Conservation (phyloP, 2,888 invertebrate genomes). For the Noctua fimbriata region DNA sequence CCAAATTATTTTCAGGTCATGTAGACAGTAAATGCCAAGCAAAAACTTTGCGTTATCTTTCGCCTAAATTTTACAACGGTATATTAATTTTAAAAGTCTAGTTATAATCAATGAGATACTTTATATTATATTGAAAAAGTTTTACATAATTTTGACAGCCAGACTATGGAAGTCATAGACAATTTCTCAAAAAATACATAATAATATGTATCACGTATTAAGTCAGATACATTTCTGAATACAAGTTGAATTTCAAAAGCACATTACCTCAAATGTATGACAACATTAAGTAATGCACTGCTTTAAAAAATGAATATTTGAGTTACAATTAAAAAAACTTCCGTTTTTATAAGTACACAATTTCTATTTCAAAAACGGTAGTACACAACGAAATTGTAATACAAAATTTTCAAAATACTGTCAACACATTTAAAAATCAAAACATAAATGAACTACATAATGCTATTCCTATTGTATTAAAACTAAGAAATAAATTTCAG, state of each 20-base stretch:
- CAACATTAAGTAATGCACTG: not conserved
- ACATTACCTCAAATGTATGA: not conserved
- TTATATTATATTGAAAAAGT: not conserved
- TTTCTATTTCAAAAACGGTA: not conserved
- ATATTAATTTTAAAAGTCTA: not conserved
- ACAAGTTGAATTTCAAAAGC: conserved; percentile 3
- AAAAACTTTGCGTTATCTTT: not conserved
- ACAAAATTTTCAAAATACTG: not conserved
- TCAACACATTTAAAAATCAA: not conserved
- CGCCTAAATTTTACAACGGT: not conserved
- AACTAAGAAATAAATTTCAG: not conserved
- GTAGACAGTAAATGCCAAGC: not conserved
- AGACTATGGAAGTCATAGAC: not conserved
- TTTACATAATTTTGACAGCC: not conserved
- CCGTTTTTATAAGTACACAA: not conserved
- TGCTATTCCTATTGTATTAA: not conserved
- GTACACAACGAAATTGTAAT: not conserved
- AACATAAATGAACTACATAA: not conserved
- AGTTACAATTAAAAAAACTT: conserved; percentile 4
- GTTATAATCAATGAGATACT: not conserved
- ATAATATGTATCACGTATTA: not conserved
- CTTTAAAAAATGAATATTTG: not conserved
- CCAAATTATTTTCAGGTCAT: not conserved
- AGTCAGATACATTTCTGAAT: conserved; percentile 5
- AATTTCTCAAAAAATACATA: not conserved